phyloP scores from a whole-genome alignment of 2,888 invertebrate genomes.

The Meta bourneti region DNA sequence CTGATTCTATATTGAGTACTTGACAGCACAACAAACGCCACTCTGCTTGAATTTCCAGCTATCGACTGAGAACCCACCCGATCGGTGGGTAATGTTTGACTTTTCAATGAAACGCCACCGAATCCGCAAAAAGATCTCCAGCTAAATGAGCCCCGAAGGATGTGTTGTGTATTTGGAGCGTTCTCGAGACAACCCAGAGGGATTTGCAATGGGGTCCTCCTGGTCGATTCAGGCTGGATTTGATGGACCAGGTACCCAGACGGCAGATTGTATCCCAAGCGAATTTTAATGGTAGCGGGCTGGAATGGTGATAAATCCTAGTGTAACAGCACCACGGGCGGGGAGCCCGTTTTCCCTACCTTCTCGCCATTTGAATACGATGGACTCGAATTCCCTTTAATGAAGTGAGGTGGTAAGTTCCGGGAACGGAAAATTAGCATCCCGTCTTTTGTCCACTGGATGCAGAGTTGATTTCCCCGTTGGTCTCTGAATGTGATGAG shows the following conservation, averaged over 20 bases:
- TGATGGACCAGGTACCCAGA: constrained; percentile 6
- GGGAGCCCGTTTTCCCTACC: neutral
- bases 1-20: too few species aligned
- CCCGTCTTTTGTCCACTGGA: constrained; percentile 71
- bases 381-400: constrained; percentile 59
- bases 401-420: constrained; percentile 75
- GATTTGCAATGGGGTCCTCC: too few species aligned
- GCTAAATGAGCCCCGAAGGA: too few species aligned
- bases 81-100: too few species aligned
- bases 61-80: too few species aligned
- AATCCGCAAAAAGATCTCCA: too few species aligned
- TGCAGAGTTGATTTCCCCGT: constrained; percentile 73
- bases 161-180: too few species aligned
- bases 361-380: constrained; percentile 57
- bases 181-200: too few species aligned
- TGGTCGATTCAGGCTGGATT: too few species aligned
- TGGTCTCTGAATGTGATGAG: constrained; percentile 75
- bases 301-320: constrained; percentile 67
- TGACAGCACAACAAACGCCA: too few species aligned
- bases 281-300: constrained; percentile 64
- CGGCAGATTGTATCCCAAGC: constrained; percentile 54
- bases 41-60: too few species aligned
- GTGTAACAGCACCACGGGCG: constrained; percentile 30
- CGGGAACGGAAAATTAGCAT: constrained; percentile 74
- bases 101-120: too few species aligned